Evolutionary conservation across 2,797 vertebrate genomes (phyloP), one percentile per base, ranked within the genome.

Genomic region (Xerus rutilus): DNA sequence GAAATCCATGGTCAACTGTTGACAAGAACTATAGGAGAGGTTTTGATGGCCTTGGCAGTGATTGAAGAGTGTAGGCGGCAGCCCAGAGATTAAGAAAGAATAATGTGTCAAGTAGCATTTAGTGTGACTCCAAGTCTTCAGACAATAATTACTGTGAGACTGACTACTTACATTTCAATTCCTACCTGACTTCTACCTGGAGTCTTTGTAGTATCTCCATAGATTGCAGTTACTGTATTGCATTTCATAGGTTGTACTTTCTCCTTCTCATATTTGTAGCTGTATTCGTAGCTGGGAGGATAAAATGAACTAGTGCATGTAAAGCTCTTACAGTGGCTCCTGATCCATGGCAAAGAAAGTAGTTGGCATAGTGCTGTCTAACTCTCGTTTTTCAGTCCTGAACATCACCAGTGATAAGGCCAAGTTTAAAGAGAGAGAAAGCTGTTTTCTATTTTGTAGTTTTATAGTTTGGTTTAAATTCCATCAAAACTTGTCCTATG

Each of bases 381-480:
- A 62, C 13, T 32, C 25, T 89, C 4, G 52, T 54, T 89, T 64
- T 3, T 82, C 59, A 20, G 3, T 69, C 20, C 67, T 85, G 5
- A 69, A 0, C 18, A 54, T 76, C 21, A 79, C n/a, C 32, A 81
- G 17, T 54, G 43, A 62, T 8, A 89, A 74, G 11, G 21, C 3
- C 28, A 91, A 28, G 18, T 59, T 87, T 76, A 62, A 65, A 39
- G 94, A 78, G 15, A 93, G 13, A 83, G 32, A 32, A 95, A 86
- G 32, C 9, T 64, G 28, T 2, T 77, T 81, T 85, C 54, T 86
- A 20, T 28, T 67, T 1, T 87, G 7, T 43, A 79, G 21, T 78
- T 23, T 49, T 54, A 45, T 39, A 62, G 25, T 21, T 0, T 67
- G 21, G 21, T 84, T 54, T 82, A 20, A 95, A 70, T 83, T 92